Conservation (phyloP, 2,113 vertebrate species). For the Cryptotis parvus region DNA sequence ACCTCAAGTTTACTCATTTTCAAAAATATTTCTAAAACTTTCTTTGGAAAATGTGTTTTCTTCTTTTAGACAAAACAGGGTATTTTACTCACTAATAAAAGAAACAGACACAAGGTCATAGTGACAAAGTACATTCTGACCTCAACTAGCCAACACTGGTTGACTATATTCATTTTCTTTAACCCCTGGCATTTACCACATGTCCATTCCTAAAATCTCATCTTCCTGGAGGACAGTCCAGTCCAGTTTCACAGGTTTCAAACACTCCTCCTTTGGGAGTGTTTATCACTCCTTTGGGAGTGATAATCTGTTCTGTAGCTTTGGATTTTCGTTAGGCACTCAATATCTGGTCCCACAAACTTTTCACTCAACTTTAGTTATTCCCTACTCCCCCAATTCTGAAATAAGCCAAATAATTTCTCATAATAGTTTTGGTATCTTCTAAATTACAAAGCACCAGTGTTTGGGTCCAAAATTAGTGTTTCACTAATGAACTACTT, state of each 20-base stretch:
- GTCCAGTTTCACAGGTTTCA: not conserved
- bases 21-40: slow-evolving; percentile 61
- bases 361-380: not conserved
- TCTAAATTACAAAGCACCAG: not conserved
- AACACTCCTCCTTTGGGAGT: no score
- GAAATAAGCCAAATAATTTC: not conserved
- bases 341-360: not conserved
- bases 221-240: not conserved
- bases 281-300: no score
- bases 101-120: slow-evolving; percentile 12
- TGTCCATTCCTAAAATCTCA: not conserved
- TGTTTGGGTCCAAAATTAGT: not conserved
- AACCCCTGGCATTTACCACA: not conserved
- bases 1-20: slow-evolving; percentile 42
- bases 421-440: not conserved
- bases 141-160: not conserved
- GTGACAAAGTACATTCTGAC: not conserved
- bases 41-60: slow-evolving; percentile 6
- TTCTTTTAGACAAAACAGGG: slow-evolving; percentile 10
- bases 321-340: not conserved
- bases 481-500: not conserved
- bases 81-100: slow-evolving; percentile 28
- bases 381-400: not conserved
- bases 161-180: not conserved
- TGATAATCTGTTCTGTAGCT: not conserved